These are phyloP conservation scores for Lepidurus packardi DNA, from an alignment of 1,140 invertebrate genomes.

Conservation along the genomic window DNA sequence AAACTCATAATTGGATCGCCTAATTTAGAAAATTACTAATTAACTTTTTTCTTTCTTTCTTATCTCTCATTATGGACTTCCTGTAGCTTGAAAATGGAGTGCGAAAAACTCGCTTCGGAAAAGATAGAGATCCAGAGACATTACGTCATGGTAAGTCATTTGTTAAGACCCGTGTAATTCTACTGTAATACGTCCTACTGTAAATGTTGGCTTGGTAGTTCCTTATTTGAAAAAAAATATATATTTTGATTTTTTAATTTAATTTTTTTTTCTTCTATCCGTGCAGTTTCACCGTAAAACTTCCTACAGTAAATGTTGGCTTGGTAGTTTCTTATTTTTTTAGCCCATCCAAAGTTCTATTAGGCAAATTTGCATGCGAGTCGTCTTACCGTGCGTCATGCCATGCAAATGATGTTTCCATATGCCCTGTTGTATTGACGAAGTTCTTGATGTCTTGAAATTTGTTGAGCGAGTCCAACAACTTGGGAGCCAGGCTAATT, in stretches of 20 bases:
- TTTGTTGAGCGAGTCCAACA: not conserved
- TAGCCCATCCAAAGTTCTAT: too few relatives aligned
- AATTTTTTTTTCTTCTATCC: too few relatives aligned
- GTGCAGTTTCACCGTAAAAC: too few relatives aligned
- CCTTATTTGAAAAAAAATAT: too few relatives aligned
- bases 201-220: not conserved
- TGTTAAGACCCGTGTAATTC: not conserved
- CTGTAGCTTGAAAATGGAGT: constrained; percentile 51
- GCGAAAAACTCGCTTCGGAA: constrained; percentile 88
- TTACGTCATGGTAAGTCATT: constrained; percentile 78
- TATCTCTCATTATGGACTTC: constrained; percentile 4
- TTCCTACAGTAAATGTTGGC: too few relatives aligned
- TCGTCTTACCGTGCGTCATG: too few relatives aligned
- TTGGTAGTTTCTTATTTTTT: too few relatives aligned
- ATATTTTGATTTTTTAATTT: too few relatives aligned
- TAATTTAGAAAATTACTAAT: not conserved
- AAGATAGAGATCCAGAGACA: constrained; percentile 97
- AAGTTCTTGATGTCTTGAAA: too few relatives aligned
- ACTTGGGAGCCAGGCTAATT: constrained; percentile 18
- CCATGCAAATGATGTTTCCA: too few relatives aligned
- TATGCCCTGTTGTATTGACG: too few relatives aligned
- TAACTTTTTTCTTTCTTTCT: constrained; percentile 22
- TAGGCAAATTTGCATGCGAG: too few relatives aligned
- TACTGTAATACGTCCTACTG: not conserved
- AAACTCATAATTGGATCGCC: not conserved